Evolutionary conservation across 1,140 invertebrate species (phyloP).

Genomic region (Eulimnadia texana): DNA sequence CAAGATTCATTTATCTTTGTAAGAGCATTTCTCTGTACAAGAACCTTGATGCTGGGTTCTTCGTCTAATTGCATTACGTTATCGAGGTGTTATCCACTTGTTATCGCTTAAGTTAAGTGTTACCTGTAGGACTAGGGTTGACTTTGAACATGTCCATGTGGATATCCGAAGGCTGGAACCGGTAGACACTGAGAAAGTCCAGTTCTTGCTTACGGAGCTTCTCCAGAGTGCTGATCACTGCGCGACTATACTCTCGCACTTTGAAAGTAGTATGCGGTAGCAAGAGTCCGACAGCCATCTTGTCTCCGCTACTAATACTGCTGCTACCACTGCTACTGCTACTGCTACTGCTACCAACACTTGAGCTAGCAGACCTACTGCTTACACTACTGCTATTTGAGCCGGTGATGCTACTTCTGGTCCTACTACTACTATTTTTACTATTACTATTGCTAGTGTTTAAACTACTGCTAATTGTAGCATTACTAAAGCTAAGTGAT

Average conservation of each 20-base stretch:
- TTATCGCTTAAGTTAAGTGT: too few relatives aligned
- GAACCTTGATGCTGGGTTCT: too few relatives aligned
- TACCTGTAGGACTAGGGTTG: constrained; percentile 61
- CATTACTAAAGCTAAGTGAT: too few relatives aligned
- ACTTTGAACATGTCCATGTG: constrained; percentile 49
- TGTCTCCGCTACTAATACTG: background rate
- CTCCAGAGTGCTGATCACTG: constrained; percentile 44
- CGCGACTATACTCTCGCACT: constrained; percentile 47
- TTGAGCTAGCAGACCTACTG: background rate
- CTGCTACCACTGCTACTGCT: background rate
- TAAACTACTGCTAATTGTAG: too few relatives aligned
- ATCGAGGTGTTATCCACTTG: too few relatives aligned
- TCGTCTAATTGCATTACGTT: too few relatives aligned
- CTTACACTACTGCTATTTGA: background rate
- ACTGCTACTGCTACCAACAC: background rate
- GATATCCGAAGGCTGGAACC: constrained; percentile 43
- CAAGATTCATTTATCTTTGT: too few relatives aligned
- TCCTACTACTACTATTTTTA: too few relatives aligned
- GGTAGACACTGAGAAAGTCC: constrained; percentile 44
- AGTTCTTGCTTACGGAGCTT: constrained; percentile 28
- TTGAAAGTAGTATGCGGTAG: constrained; percentile 60
- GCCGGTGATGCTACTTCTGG: background rate
- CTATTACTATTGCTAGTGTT: too few relatives aligned
- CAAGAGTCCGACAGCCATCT: constrained; percentile 42
- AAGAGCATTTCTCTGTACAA: too few relatives aligned